Conservation (phyloP, 2,888 invertebrate genomes). For the Pimpla rufipes region DNA sequence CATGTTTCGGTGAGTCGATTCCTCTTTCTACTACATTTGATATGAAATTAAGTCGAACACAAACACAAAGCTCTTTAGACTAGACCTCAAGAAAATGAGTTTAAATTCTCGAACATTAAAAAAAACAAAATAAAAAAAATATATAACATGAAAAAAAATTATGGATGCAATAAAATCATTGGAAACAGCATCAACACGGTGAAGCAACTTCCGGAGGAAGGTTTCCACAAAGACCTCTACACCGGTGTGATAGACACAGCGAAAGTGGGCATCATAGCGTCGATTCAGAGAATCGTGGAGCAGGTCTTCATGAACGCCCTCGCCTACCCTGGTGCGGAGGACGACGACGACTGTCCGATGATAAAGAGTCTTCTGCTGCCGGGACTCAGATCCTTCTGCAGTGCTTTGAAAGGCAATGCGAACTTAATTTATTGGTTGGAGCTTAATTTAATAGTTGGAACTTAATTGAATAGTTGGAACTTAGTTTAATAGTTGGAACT, state of each 20-base stretch:
- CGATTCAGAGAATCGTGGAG: constrained; percentile 95
- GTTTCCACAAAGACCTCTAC: constrained; percentile 93
- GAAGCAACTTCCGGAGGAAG: constrained; percentile 95
- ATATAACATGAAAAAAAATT: too few species aligned
- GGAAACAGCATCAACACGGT: constrained; percentile 89
- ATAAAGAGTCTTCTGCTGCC: constrained; percentile 94
- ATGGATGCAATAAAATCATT: constrained; percentile 22
- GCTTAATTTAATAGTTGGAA: too few species aligned
- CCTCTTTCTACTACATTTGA: too few species aligned
- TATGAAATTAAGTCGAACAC: too few species aligned
- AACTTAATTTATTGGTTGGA: too few species aligned
- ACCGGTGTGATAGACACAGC: constrained; percentile 93
- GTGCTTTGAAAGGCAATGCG: constrained; percentile 92
- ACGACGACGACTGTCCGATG: constrained; percentile 94
- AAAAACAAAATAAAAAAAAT: too few species aligned
- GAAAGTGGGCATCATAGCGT: constrained; percentile 93
- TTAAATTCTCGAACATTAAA: too few species aligned
- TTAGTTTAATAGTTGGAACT: too few species aligned
- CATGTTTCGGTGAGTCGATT: constrained; percentile 88
- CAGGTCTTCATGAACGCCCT: constrained; percentile 96
- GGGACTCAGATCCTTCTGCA: constrained; percentile 94
- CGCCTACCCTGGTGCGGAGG: constrained; percentile 92
- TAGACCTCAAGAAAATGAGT: too few species aligned
- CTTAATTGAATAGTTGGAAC: too few species aligned
- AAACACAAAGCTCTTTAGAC: too few species aligned